phyloP scores from a whole-genome alignment of 2,113 vertebrate genomes.

The Indri indri region DNA sequence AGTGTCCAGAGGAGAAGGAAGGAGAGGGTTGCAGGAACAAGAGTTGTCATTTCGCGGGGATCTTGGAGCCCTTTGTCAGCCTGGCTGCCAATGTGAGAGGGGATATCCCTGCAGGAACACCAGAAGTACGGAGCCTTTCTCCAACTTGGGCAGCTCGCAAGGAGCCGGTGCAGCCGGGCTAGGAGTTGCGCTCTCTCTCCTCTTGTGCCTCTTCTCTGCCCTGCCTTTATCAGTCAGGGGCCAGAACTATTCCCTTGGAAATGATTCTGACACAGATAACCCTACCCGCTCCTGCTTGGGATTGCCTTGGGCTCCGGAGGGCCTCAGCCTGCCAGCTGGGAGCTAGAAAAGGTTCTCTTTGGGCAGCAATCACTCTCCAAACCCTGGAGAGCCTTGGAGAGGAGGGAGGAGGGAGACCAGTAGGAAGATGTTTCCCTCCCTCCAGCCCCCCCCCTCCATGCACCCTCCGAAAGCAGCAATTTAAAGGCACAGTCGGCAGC shows the following conservation, averaged over 20 bases:
- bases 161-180: constrained; percentile 42
- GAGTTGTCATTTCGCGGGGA: constrained; percentile 64
- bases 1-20: constrained; percentile 81
- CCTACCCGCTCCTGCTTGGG: neutral
- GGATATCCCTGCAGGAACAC: constrained; percentile 4
- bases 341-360: constrained; percentile 59
- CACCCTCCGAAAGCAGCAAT: constrained; percentile 71
- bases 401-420: constrained; percentile 49
- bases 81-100: constrained; percentile 54
- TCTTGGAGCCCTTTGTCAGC: constrained; percentile 49
- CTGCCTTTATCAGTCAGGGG: constrained; percentile 36
- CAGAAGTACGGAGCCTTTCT: constrained; percentile 43
- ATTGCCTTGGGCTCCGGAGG: constrained; percentile 1
- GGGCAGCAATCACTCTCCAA: constrained; percentile 63
- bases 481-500: constrained; percentile 74
- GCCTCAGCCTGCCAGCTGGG: neutral
- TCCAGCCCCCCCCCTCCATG: constrained; percentile 59
- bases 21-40: constrained; percentile 66
- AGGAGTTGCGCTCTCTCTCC: constrained; percentile 11
- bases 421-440: constrained; percentile 69
- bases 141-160: constrained; percentile 56
- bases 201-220: constrained; percentile 13
- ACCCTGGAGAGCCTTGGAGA: constrained; percentile 66
- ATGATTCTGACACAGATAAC: constrained; percentile 60
- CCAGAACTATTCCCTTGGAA: constrained; percentile 55